Evolutionary conservation across 2,797 vertebrate species (phyloP).

Genomic region (Myotis planiceps): DNA sequence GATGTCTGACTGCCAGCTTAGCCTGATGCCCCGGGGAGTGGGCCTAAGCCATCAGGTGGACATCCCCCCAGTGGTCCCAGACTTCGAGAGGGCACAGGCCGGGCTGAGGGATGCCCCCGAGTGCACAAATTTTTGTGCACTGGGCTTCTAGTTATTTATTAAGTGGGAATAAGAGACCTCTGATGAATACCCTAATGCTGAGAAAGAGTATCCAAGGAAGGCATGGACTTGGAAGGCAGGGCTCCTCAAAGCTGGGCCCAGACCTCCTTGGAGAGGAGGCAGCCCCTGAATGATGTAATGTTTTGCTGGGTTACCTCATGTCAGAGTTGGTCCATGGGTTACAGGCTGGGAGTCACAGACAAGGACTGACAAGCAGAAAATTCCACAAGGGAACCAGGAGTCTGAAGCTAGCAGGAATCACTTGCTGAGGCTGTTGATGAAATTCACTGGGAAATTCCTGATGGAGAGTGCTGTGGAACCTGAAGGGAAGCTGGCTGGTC

Average conservation of each 20-base stretch:
- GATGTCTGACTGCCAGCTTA: no score
- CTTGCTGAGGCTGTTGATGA: background rate
- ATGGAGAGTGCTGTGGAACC: background rate
- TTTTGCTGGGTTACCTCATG: background rate
- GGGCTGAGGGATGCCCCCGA: no score
- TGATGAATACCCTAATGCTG: background rate
- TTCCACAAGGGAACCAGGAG: background rate
- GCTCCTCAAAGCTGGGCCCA: background rate
- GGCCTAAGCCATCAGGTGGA: no score
- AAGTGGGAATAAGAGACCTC: background rate
- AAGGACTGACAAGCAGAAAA: background rate
- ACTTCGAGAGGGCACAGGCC: no score
- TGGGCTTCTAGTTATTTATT: background rate
- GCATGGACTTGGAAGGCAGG: background rate
- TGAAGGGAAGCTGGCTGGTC: background rate
- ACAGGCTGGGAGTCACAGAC: background rate
- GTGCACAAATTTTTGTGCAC: no score
- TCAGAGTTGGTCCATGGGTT: background rate
- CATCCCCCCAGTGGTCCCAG: no score
- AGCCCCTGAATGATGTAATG: background rate
- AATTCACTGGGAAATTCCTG: background rate
- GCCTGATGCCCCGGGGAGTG: no score
- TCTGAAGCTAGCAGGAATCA: no score
- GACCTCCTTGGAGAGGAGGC: background rate
- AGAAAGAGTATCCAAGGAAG: background rate